Percentiles rank a stretch among this genome's conserved stretches.
These are phyloP conservation scores for Rhamnusium bicolor DNA, from an alignment of 2,888 invertebrate genomes.

Conservation along the genomic window DNA sequence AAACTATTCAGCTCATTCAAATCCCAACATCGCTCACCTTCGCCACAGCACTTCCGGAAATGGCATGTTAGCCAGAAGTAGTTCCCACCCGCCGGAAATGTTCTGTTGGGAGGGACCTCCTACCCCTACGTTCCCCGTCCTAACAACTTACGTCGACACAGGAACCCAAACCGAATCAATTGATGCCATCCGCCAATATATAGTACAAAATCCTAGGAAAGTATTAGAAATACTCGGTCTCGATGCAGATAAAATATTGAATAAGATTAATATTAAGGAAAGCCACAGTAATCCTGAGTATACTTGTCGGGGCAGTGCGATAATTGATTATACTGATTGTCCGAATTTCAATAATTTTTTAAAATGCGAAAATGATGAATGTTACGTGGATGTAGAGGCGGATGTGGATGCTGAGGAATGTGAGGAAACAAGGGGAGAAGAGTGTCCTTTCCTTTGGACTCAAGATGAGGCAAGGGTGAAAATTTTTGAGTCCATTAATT, in stretches of 20 bases:
- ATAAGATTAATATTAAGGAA: conserved; percentile 60
- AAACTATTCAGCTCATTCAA: conserved; percentile 84
- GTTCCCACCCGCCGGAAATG: conserved; percentile 89
- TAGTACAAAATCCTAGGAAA: conserved; percentile 82
- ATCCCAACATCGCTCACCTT: conserved; percentile 77
- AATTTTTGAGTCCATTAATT: conserved; percentile 54
- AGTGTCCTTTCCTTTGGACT: conserved; percentile 64
- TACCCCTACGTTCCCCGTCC: conserved; percentile 15
- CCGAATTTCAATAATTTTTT: conserved; percentile 35
- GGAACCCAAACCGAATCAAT: conserved; percentile 79
- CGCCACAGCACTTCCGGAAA: conserved; percentile 62
- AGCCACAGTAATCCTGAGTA: conserved; percentile 63
- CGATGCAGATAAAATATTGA: conserved; percentile 73
- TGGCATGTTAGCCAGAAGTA: conserved; percentile 81
- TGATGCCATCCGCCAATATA: conserved; percentile 76
- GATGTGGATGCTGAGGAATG: conserved; percentile 50
- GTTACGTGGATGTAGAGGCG: conserved; percentile 41
- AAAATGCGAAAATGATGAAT: conserved; percentile 26
- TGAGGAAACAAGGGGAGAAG: conserved; percentile 47
- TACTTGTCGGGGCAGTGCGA: conserved; percentile 42
- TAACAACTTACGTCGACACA: conserved; percentile 59
- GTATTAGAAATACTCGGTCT: conserved; percentile 83
- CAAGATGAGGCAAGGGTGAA: conserved; percentile 50
- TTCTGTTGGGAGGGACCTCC: conserved; percentile 80
- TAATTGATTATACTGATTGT: conserved; percentile 36